phyloP scores from a whole-genome alignment of 2,888 invertebrate genomes.

The Synanthedon formicaeformis region DNA sequence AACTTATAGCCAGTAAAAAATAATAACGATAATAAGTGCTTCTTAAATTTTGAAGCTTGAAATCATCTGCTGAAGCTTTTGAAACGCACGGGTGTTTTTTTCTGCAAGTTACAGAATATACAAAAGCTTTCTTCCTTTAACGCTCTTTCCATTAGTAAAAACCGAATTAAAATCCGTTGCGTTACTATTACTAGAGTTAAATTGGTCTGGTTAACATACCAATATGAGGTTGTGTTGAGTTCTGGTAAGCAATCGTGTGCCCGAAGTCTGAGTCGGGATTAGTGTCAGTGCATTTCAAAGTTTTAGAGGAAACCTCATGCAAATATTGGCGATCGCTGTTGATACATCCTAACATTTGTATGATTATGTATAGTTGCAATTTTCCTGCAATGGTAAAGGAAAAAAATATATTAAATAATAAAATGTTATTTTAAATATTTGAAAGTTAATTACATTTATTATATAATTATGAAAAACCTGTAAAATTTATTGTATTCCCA shows the following conservation, averaged over 20 bases:
- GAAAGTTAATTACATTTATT: background rate
- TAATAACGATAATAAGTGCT: too few relatives aligned
- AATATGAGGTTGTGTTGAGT: background rate
- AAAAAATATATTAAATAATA: background rate
- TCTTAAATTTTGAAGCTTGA: too few relatives aligned
- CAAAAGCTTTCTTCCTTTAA: too few relatives aligned
- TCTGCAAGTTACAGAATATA: too few relatives aligned
- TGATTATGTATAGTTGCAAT: background rate
- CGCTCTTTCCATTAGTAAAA: too few relatives aligned
- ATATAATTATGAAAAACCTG: too few relatives aligned
- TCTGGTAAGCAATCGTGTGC: conserved; percentile 2
- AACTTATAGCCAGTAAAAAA: too few relatives aligned
- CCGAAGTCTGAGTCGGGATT: background rate
- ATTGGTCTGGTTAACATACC: background rate
- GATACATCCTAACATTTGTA: background rate
- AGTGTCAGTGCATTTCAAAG: background rate
- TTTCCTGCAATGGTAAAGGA: background rate
- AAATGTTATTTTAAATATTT: background rate
- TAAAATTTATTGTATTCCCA: too few relatives aligned
- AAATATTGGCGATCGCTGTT: background rate
- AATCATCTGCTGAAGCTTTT: too few relatives aligned
- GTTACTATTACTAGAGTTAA: too few relatives aligned
- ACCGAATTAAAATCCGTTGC: too few relatives aligned
- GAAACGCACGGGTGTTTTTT: too few relatives aligned
- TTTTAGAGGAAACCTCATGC: background rate